Conservation (phyloP, 1,140 invertebrate species). For the Triops cancriformis region DNA sequence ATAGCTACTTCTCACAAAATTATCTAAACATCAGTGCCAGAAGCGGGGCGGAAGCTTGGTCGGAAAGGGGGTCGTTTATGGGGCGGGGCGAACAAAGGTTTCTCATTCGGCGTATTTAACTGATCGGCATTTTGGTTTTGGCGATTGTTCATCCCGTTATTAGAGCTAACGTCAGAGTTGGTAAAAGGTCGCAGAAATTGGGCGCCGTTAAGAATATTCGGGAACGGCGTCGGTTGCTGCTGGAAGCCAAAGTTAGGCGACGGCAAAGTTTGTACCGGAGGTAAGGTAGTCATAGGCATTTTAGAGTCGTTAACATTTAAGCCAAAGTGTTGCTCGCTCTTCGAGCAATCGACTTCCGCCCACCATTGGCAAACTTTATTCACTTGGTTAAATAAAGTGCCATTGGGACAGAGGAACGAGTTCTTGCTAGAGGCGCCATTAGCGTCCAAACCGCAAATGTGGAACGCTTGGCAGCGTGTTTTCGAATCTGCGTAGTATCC, state of each 20-base stretch:
- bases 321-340: not conserved
- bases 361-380: slow-evolving; percentile 35
- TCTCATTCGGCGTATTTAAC: not conserved
- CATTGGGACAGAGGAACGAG: slow-evolving; percentile 36
- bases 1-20: not conserved
- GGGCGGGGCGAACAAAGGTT: not conserved
- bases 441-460: slow-evolving; percentile 32
- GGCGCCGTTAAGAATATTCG: not conserved
- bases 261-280: not conserved
- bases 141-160: not conserved
- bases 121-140: not conserved
- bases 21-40: not conserved
- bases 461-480: slow-evolving; percentile 36
- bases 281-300: not conserved
- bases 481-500: slow-evolving; percentile 37
- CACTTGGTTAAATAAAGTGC: slow-evolving; percentile 35
- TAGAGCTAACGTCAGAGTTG: not conserved
- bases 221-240: not conserved
- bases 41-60: not conserved
- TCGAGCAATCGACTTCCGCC: slow-evolving; percentile 34
- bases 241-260: not conserved
- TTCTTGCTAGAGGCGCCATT: slow-evolving; percentile 22
- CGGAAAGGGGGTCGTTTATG: not conserved
- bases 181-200: not conserved
- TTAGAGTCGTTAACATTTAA: slow-evolving; percentile 7